Conservation (phyloP, 2,113 vertebrate genomes). For the Elachura formosa region DNA sequence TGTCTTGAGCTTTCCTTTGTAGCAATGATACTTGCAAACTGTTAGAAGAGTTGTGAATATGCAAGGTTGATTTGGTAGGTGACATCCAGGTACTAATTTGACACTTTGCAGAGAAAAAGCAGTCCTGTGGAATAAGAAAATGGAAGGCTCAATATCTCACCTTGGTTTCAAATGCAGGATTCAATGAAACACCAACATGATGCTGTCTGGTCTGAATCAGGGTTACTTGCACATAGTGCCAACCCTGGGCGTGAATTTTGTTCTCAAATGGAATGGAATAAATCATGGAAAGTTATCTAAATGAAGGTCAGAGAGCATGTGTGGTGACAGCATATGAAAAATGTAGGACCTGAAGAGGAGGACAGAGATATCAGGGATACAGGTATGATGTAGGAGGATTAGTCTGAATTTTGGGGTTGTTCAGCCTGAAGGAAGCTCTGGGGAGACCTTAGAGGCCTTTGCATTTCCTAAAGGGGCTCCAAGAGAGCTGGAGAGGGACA, state of each 20-base stretch:
- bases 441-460: neutral
- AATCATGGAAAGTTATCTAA: neutral
- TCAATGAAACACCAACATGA: neutral
- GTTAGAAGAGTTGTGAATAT: neutral
- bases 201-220: neutral
- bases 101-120: neutral
- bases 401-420: neutral
- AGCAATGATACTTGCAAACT: conserved; percentile 7
- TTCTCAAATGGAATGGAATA: neutral
- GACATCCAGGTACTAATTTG: conserved; percentile 19
- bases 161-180: neutral
- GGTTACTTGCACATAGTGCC: neutral
- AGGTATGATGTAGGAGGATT: neutral
- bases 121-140: neutral
- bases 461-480: neutral
- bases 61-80: neutral
- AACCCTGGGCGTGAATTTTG: neutral
- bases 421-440: neutral
- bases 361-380: neutral
- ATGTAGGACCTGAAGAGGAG: neutral
- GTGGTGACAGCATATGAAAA: neutral
- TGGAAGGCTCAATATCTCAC: neutral
- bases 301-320: neutral
- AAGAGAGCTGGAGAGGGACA: neutral
- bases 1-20: conserved; percentile 3